Base-by-base conservation (phyloP, 2,888 invertebrate genomes). In the Xanthostigma xanthostigma region DNA sequence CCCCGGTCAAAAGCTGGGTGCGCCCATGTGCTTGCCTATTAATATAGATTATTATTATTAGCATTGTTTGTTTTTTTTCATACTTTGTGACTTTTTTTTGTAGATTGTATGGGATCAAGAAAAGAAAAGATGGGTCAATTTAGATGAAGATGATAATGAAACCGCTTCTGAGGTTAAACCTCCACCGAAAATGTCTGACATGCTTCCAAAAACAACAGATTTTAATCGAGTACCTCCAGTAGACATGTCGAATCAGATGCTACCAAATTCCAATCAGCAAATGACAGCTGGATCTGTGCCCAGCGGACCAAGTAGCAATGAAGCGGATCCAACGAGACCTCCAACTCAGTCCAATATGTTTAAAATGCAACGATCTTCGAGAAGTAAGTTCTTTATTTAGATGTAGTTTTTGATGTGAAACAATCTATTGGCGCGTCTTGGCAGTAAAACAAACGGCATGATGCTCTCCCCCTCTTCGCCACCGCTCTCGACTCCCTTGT, bases 21-120 rank as follows among this genome's bases (percentile, higher is more conserved):
- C n/a, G n/a, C n/a, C n/a, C n/a, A n/a, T n/a, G n/a, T n/a, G n/a
- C n/a, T n/a, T n/a, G n/a, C n/a, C n/a, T n/a, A n/a, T n/a, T n/a
- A n/a, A n/a, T n/a, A n/a, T n/a, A n/a, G n/a, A n/a, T n/a, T n/a
- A n/a, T n/a, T n/a, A n/a, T n/a, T n/a, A n/a, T n/a, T n/a, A n/a
- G n/a, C n/a, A n/a, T n/a, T n/a, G n/a, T n/a, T n/a, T n/a, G n/a
- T n/a, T n/a, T n/a, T n/a, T 40, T 17, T 48, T 51, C 51, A 41
- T 46, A 39, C 45, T 44, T 10, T 48, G 27, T 36, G 44, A 41
- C 42, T 49, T 39, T 51, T 49, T 43, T 54, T 55, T 57, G 39
- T 64, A 89, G 89, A 94, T 94, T 73, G 86, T 94, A 47, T 95
- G 93, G 93, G 92, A 94, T 71, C 74, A 82, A 49, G 80, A 80